Conservation (phyloP, 2,797 vertebrate species). For the Pseudomugil tenellus region DNA sequence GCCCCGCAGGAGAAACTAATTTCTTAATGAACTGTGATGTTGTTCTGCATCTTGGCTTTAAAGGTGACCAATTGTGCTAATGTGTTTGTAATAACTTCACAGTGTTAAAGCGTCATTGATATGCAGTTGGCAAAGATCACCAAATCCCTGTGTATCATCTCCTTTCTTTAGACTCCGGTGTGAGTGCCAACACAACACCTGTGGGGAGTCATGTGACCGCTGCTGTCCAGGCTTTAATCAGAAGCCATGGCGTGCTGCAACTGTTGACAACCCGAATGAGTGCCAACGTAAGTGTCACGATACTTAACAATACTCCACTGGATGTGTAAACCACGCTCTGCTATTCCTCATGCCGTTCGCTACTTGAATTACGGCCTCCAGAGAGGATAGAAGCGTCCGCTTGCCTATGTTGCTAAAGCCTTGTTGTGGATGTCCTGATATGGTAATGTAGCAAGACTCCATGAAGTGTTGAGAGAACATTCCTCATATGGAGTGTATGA, state of each 20-base stretch:
- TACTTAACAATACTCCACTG: constrained; percentile 23
- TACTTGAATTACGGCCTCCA: constrained; percentile 48
- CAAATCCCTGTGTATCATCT: constrained; percentile 22
- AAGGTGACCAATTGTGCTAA: not conserved
- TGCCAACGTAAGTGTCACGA: constrained; percentile 87
- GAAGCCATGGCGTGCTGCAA: constrained; percentile 88
- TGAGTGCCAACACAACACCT: constrained; percentile 92
- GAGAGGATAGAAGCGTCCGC: constrained; percentile 53
- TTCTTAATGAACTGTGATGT: not conserved
- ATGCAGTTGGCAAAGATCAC: constrained; percentile 1
- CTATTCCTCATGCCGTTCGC: constrained; percentile 22
- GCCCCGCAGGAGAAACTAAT: not conserved
- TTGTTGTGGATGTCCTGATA: constrained; percentile 72
- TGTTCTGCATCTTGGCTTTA: not conserved
- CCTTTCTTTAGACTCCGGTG: constrained; percentile 85
- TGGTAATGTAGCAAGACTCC: constrained; percentile 63
- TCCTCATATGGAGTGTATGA: constrained; percentile 65
- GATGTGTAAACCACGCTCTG: constrained; percentile 17
- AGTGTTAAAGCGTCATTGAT: constrained; percentile 16
- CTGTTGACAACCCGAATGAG: constrained; percentile 80
- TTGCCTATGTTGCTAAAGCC: constrained; percentile 54
- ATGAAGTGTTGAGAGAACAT: constrained; percentile 57
- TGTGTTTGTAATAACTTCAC: constrained; percentile 5
- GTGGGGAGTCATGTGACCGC: constrained; percentile 89
- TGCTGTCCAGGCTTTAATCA: constrained; percentile 92